These are phyloP conservation scores for Epinotia ramella DNA, from an alignment of 2,888 invertebrate genomes.

Conservation along the genomic window DNA sequence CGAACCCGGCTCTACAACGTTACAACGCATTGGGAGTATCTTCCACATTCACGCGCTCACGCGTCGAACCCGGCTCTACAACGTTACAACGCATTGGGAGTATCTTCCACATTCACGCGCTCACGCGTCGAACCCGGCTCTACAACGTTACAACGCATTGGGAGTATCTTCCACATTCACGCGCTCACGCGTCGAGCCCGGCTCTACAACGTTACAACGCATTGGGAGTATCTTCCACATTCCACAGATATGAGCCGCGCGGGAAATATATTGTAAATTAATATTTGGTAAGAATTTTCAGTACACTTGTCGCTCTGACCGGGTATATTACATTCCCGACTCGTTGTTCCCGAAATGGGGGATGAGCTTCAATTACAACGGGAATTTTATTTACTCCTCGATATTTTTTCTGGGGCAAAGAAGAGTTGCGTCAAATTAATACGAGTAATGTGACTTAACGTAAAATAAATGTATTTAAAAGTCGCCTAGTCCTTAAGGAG, in stretches of 20 bases:
- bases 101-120: too few relatives aligned
- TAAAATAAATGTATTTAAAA: too few relatives aligned
- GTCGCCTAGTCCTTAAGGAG: background rate
- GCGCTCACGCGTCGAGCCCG: background rate
- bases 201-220: too few relatives aligned
- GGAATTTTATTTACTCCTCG: constrained; percentile 12
- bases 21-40: too few relatives aligned
- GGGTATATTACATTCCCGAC: constrained; percentile 20
- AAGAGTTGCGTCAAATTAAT: background rate
- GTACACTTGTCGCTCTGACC: background rate
- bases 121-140: background rate
- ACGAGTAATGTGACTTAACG: background rate
- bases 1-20: too few relatives aligned
- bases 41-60: background rate
- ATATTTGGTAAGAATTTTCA: constrained; percentile 25
- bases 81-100: too few relatives aligned
- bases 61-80: background rate
- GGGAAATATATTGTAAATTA: constrained; percentile 35
- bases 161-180: background rate
- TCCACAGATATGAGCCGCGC: constrained; percentile 15
- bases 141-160: background rate
- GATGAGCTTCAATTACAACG: constrained; percentile 28
- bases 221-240: too few relatives aligned
- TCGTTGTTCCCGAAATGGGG: constrained; percentile 13
- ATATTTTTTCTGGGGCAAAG: background rate